Conservation (phyloP, 2,113 vertebrate species). For the Ahaetulla prasina region DNA sequence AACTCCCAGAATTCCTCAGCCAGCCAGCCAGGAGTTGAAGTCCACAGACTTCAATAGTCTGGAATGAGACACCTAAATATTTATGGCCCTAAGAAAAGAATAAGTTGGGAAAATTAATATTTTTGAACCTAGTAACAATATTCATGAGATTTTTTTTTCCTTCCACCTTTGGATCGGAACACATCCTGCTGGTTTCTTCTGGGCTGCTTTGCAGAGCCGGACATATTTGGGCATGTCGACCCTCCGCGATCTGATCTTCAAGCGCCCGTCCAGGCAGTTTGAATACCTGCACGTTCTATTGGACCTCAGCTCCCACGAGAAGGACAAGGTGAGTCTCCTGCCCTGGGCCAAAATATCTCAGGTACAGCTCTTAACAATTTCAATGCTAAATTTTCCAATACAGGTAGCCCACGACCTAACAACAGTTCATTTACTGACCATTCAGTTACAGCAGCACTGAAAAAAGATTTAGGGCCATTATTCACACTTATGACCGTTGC, state of each 20-base stretch:
- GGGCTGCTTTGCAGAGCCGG: slow-evolving; percentile 72
- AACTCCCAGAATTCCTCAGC: background rate
- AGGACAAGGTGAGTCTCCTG: slow-evolving; percentile 79
- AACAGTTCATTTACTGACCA: background rate
- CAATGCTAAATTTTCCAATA: background rate
- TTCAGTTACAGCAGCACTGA: no score
- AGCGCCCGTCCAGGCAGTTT: slow-evolving; percentile 86
- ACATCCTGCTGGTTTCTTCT: background rate
- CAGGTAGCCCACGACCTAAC: background rate
- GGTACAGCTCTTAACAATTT: background rate
- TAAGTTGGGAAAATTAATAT: background rate
- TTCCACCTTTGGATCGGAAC: background rate
- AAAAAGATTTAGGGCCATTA: no score
- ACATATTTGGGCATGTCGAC: slow-evolving; percentile 93
- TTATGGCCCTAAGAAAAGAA: background rate
- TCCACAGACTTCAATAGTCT: background rate
- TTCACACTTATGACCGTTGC: no score
- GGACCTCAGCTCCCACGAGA: slow-evolving; percentile 92
- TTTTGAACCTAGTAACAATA: background rate
- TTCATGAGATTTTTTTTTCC: background rate
- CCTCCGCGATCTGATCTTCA: slow-evolving; percentile 88
- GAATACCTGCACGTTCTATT: slow-evolving; percentile 91
- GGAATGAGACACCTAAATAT: no score
- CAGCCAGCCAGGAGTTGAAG: background rate
- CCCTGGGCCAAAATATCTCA: rapidly evolving